phyloP scores from a whole-genome alignment of 2,797 vertebrate genomes.

The Spheniscus humboldti region DNA sequence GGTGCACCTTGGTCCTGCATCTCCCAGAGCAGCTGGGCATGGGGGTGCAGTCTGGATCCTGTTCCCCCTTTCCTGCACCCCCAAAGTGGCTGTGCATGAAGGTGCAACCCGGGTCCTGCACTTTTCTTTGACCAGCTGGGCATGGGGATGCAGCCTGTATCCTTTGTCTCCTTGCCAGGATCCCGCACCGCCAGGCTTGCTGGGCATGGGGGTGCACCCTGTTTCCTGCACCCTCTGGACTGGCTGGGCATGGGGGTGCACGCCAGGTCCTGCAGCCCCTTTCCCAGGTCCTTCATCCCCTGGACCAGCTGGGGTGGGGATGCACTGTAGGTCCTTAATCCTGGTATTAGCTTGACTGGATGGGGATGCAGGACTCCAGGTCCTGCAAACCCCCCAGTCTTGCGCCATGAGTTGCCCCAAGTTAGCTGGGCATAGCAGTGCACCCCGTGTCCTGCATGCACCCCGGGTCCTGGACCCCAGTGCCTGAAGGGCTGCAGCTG shows the following conservation, averaged over 20 bases:
- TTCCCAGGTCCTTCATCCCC: background rate
- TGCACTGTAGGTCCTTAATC: background rate
- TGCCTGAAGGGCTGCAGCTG: background rate
- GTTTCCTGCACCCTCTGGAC: background rate
- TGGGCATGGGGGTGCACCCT: background rate
- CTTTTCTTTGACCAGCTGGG: background rate
- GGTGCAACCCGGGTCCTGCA: background rate
- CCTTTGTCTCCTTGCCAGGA: background rate
- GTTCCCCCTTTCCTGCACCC: too few relatives aligned
- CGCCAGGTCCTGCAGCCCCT: background rate
- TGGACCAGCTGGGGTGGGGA: background rate
- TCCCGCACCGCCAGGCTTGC: background rate
- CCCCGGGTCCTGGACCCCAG: background rate
- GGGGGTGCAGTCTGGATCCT: background rate
- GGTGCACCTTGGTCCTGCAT: background rate
- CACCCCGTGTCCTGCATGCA: too few relatives aligned
- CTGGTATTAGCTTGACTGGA: background rate
- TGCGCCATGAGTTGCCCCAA: background rate
- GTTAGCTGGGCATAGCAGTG: background rate
- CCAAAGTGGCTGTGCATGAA: background rate
- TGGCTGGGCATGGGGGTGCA: background rate
- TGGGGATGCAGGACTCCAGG: background rate
- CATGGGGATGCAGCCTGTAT: background rate
- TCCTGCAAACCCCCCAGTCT: background rate
- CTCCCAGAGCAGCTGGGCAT: accelerated